Percentiles rank a stretch among this genome's conserved stretches.
Conservation (phyloP, 2,113 vertebrate species). For the Benitochromis conjunctus region DNA sequence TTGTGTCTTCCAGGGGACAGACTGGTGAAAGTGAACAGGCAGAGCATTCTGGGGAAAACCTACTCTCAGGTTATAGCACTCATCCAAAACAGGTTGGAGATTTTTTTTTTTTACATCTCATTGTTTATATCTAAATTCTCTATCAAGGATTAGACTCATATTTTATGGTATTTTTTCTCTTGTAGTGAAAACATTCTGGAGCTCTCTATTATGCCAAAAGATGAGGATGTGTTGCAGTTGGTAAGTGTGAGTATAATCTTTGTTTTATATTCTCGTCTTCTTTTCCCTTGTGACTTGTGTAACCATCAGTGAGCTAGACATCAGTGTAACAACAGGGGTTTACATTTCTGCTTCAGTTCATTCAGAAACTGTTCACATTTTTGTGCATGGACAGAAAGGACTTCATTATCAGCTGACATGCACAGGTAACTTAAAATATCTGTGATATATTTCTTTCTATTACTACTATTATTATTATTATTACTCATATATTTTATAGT, state of each 20-base stretch:
- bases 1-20: conserved; percentile 82
- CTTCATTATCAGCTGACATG: not conserved
- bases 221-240: conserved; percentile 95
- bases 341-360: not conserved
- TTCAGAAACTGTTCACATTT: not conserved
- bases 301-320: not conserved
- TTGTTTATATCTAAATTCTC: not conserved
- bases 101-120: not conserved
- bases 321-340: not conserved
- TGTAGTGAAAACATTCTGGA: conserved; percentile 85
- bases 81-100: conserved; percentile 90
- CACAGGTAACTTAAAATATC: not conserved
- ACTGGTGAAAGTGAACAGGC: conserved; percentile 91
- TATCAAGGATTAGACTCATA: not conserved
- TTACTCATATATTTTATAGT: not conserved
- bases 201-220: conserved; percentile 94
- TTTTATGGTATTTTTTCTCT: not conserved
- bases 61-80: conserved; percentile 95
- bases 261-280: conserved; percentile 44
- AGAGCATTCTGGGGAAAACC: conserved; percentile 90
- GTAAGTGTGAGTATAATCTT: conserved; percentile 82
- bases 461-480: no score
- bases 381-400: not conserved
- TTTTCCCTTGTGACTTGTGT: not conserved
- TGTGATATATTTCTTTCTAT: not conserved